These are phyloP conservation scores for Conus betulinus DNA, from an alignment of 1,140 invertebrate genomes.

Conservation along the genomic window DNA sequence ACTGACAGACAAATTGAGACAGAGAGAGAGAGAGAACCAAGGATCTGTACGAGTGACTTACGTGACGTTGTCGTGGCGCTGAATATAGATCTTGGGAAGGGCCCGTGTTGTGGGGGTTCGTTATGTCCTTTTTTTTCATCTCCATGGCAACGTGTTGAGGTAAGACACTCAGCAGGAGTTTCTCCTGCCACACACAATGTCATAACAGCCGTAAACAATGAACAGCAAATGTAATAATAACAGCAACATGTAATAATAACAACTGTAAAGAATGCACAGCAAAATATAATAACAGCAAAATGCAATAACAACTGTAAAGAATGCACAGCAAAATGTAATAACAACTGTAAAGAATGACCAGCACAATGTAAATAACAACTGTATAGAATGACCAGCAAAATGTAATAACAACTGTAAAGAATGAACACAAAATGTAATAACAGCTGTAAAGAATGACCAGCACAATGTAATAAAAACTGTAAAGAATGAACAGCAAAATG, in stretches of 20 bases:
- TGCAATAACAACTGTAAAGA: no score
- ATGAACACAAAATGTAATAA: neutral
- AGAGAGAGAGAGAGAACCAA: neutral
- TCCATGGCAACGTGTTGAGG: slow-evolving; percentile 96
- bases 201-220: neutral
- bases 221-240: no score
- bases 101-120: slow-evolving; percentile 90
- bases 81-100: slow-evolving; percentile 98
- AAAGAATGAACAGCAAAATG: neutral
- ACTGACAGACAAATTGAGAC: neutral
- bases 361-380: no score
- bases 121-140: slow-evolving; percentile 95
- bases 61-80: slow-evolving; percentile 96
- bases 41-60: slow-evolving; percentile 71
- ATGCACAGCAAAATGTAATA: no score
- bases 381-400: no score
- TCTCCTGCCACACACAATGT: slow-evolving; percentile 81
- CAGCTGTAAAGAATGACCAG: neutral
- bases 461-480: neutral
- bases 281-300: no score
- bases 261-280: no score
- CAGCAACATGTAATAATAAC: no score
- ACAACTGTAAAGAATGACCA: no score
- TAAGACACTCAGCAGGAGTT: slow-evolving; percentile 91
- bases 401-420: no score